Evolutionary conservation across 2,888 invertebrate species (phyloP).

Genomic region (Villa cingulata): DNA sequence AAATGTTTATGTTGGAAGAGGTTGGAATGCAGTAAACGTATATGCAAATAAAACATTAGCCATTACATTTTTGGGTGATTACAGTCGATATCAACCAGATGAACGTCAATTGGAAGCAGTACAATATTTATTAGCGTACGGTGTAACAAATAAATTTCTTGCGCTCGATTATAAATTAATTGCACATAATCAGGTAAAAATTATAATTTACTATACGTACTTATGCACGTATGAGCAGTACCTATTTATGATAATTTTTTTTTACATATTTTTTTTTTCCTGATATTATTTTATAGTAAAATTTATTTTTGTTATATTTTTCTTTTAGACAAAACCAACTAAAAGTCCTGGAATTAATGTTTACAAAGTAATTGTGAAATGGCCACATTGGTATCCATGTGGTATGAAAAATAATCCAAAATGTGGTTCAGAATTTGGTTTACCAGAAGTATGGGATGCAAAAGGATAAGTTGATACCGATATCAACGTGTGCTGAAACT

Average conservation of each 20-base stretch:
- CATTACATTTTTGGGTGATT: slow-evolving; percentile 40
- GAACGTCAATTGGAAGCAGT: slow-evolving; percentile 36
- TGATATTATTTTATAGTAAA: too few relatives aligned
- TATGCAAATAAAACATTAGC: slow-evolving; percentile 38
- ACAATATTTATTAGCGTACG: slow-evolving; percentile 35
- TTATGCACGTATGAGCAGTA: not conserved
- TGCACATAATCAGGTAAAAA: slow-evolving; percentile 38
- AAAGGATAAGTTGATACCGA: slow-evolving; percentile 3
- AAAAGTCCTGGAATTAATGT: slow-evolving; percentile 40
- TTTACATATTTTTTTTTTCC: not conserved
- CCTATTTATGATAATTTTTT: not conserved
- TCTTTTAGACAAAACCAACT: slow-evolving; percentile 29
- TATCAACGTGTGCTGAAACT: not conserved
- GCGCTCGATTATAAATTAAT: slow-evolving; percentile 37
- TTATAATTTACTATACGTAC: too few relatives aligned
- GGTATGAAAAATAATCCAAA: slow-evolving; percentile 21
- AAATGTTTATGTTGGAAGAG: slow-evolving; percentile 40
- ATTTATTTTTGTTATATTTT: not conserved
- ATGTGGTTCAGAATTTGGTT: slow-evolving; percentile 30
- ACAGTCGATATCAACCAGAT: slow-evolving; percentile 32
- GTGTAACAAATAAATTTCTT: slow-evolving; percentile 33
- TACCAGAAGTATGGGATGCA: slow-evolving; percentile 24
- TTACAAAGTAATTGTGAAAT: slow-evolving; percentile 36
- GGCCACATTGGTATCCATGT: slow-evolving; percentile 38
- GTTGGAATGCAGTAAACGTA: slow-evolving; percentile 40